Evolutionary conservation across 2,888 invertebrate species (phyloP).

Genomic region (Agrotis exclamationis): DNA sequence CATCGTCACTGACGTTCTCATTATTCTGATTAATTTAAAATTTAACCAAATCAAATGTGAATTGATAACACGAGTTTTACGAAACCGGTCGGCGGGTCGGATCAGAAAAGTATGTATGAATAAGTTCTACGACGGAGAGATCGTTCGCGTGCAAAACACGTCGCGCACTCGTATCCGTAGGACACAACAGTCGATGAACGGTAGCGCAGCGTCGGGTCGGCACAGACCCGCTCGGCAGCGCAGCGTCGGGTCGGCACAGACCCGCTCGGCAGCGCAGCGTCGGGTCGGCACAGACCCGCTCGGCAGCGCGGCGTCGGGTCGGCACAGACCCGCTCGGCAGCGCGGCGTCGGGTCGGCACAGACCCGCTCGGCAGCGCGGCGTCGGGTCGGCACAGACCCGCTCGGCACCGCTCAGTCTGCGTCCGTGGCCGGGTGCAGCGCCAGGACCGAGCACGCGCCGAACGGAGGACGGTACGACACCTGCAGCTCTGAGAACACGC

Average conservation of each 20-base stretch:
- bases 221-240: not conserved
- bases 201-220: conserved; percentile 5
- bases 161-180: not conserved
- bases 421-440: conserved; percentile 80
- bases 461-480: conserved; percentile 96
- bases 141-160: not conserved
- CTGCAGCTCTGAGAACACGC: conserved; percentile 93
- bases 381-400: too few species aligned
- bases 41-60: conserved; percentile 1
- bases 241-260: conserved; percentile 5
- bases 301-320: conserved; percentile 7
- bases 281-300: too few species aligned
- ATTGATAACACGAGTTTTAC: conserved; percentile 1
- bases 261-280: not conserved
- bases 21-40: conserved; percentile 12
- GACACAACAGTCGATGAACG: not conserved
- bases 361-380: too few species aligned
- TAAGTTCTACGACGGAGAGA: not conserved
- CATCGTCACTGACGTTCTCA: conserved; percentile 18
- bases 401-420: conserved; percentile 63
- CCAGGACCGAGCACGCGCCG: conserved; percentile 83
- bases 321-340: not conserved
- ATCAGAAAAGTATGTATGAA: not conserved
- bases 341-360: too few species aligned
- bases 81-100: not conserved